Base-by-base conservation (phyloP, 2,797 vertebrate genomes). In the Falco cherrug region DNA sequence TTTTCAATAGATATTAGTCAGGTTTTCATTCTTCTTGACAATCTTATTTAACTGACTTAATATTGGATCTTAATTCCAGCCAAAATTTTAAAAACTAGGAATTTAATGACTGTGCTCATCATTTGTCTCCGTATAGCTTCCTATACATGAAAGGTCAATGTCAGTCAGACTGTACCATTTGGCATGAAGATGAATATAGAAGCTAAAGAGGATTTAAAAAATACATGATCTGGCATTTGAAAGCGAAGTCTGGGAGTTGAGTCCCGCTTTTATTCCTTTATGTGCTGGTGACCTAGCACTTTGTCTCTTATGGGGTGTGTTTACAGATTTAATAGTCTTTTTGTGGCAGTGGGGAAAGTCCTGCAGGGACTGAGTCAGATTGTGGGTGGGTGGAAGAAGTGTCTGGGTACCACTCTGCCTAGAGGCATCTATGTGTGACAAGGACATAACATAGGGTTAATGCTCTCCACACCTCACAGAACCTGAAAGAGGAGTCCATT, bases 141-240 rank as follows among this genome's bases (percentile, higher is more conserved):
- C 88, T 90, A 71, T 87, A 89, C 75, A 63, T 64, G 67, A 95
- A 96, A 97, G 94, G 93, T 95, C 95, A 95, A 5, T 87, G 77
- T 93, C 96, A 96, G 48, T 93, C 94, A 93, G 75, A 75, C 81
- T 1, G 16, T 87, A 92, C 79, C 78, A 65, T 96, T 95, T 97
- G 92, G 84, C 93, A 59, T 92, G 89, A 97, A 95, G 95, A 95
- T 95, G 93, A 89, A 96, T 96, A 88, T 69, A 90, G 93, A 90
- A 95, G 81, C 94, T 95, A 94, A 97, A 94, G 93, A 96, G 92
- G 90, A 93, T 97, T 96, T 96, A 31, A 97, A 97, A 95, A 95
- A 96, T 96, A 97, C 88, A 96, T 95, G 94, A 93, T 80, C 90
- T 95, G 89, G 56, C 78, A 74, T 94, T 97, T 96, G 81, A 85